Base-by-base conservation (phyloP, 2,113 vertebrate species). In the Chaetodon auriga region DNA sequence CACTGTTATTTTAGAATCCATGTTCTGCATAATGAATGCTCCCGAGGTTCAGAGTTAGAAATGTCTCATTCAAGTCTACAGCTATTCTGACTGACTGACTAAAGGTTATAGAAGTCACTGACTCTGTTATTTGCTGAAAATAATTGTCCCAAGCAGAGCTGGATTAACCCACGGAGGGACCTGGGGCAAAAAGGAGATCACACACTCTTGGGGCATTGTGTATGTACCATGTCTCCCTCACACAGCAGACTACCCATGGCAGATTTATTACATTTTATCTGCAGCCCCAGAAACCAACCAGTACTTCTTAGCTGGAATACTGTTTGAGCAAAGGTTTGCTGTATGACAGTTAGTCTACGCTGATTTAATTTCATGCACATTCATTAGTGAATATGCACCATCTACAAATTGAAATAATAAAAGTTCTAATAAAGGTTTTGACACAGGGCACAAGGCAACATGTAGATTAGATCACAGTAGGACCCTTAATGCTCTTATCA, bases 61-160 rank as follows among this genome's bases (percentile, higher is more conserved):
- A 58, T 6, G 35, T 46, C 19, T 64, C 15, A 49, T 60, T 72
- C n/a, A 63, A n/a, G 38, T 46, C 19, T 23, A 46, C 14, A 53
- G 15, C 23, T 65, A 21, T 13, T 51, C 58, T 57, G 25, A 57
- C 8, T 36, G 18, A 12, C 25, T 10, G 49, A 63, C 7, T 48
- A 23, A 76, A 51, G 36, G 11, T 65, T 45, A 35, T 7, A 57
- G 3, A 58, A 15, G 51, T 70, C 45, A 23, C 15, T 21, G 38
- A 61, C 19, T 62, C n/a, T 71, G 21, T 53, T 53, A 41, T 69
- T 79, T 72, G 35, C 7, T 61, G 68, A 43, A 69, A 58, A 70
- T 25, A 4, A 72, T 74, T 48, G 16, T 15, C n/a, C 54, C 46
- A 55, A 57, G 43, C 49, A 68, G 35, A 68, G n/a, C 57, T 0